Percentiles rank a stretch among this genome's conserved stretches.
Conservation (phyloP, 1,140 invertebrate genomes). For the Stegodyphus mimosarum region DNA sequence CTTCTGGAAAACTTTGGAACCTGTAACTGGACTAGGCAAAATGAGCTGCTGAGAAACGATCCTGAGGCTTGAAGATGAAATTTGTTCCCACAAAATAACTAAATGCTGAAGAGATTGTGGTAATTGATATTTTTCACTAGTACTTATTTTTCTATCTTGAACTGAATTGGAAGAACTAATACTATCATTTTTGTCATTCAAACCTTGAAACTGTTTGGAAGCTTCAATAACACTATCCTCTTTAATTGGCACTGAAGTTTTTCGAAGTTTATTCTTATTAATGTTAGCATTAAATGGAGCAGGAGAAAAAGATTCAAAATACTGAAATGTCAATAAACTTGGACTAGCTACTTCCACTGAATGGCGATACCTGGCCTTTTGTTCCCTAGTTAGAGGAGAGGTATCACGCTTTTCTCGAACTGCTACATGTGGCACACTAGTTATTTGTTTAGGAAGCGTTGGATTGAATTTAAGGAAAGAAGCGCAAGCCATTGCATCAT, state of each 20-base stretch:
- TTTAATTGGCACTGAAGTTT: constrained; percentile 59
- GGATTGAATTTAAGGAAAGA: constrained; percentile 90
- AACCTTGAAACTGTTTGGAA: constrained; percentile 8
- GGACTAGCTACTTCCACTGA: constrained; percentile 87
- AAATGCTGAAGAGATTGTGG: constrained; percentile 85
- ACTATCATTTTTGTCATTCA: constrained; percentile 41
- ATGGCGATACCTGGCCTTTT: constrained; percentile 78
- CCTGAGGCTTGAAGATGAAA: constrained; percentile 78
- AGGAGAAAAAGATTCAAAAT: constrained; percentile 80
- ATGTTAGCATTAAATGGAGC: constrained; percentile 79
- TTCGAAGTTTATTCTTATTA: constrained; percentile 72
- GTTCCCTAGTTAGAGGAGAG: constrained; percentile 63
- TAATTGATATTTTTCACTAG: constrained; percentile 67
- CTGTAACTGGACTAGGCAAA: constrained; percentile 64
- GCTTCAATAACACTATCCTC: constrained; percentile 54
- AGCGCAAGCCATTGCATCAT: constrained; percentile 97
- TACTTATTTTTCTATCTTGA: constrained; percentile 21
- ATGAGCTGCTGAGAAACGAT: constrained; percentile 75
- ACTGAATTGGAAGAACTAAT: constrained; percentile 8
- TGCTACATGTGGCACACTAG: constrained; percentile 50
- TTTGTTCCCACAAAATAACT: constrained; percentile 84
- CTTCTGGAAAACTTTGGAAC: constrained; percentile 63
- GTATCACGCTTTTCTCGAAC: constrained; percentile 42
- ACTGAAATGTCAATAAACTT: constrained; percentile 77
- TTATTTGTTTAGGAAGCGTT: constrained; percentile 63